Evolutionary conservation across 2,888 invertebrate genomes (phyloP), one percentile per base, ranked within the genome.

Genomic region (Proisotoma minuta): DNA sequence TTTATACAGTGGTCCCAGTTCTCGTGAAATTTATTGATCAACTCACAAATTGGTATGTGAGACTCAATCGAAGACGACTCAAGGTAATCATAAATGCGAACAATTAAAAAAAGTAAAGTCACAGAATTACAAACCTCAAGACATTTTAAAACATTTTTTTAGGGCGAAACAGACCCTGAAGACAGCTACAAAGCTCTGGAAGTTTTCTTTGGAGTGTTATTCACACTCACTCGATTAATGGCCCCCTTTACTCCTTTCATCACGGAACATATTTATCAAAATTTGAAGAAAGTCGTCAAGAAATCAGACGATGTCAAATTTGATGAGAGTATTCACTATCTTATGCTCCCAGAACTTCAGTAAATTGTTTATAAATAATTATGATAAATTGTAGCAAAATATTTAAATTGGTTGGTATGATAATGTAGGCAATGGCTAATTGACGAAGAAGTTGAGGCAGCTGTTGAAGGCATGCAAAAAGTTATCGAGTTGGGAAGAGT

Each of bases 11-110:
- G 10, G 88, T 97, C 10, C 96, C 97, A 0, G 82, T 88, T 59
- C 81, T 99, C 47, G 89, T 97, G 0, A 94, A 95, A 77, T 99
- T 94, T 78, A 93, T 99, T 71, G 97, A 98, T 76, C 91, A 97
- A 76, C 83, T 99, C 2, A 99, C 98, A 27, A 99, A 99, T 78
- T 97, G 97, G 96, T 99, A 98, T 78, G 95, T 99, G 28, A 83
- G 98, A 68, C 89, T 99, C 86, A 99, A 99, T 78, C 84, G 99
- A 60, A 89, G 87, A 74, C 84, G 99, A 57, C 84, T 99, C 65
- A 98, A 97, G 79, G 82, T 76, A 66, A 65, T 65, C 34, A 24
- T n/a, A n/a, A n/a, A n/a, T n/a, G n/a, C n/a, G n/a, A 34, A 59
- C 23, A 26, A 15, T 47, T 26, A 20, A 26, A 20, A 27, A 12